phyloP scores from a whole-genome alignment of 1,140 invertebrate species.

The Zaprionus ghesquierei region DNA sequence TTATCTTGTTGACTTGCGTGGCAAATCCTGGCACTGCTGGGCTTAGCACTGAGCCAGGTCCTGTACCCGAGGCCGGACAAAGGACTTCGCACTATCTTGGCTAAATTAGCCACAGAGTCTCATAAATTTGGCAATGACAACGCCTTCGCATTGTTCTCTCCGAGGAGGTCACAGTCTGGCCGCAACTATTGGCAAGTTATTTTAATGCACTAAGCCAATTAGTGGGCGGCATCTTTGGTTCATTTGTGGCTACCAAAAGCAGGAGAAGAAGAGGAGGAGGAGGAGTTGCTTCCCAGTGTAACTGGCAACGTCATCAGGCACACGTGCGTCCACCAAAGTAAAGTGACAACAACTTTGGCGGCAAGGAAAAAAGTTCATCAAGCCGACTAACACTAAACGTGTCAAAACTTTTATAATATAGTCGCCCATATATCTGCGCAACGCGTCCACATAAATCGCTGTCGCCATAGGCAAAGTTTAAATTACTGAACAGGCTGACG shows the following conservation, averaged over 20 bases:
- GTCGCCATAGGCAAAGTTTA: conserved; percentile 64
- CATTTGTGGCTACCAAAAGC: conserved; percentile 54
- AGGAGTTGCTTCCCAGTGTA: not conserved
- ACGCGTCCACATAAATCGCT: conserved; percentile 52
- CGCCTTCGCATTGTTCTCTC: conserved; percentile 53
- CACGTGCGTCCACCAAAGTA: conserved; percentile 52
- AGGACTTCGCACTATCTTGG: conserved; percentile 62
- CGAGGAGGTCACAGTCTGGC: conserved; percentile 38
- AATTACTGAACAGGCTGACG: conserved; percentile 74
- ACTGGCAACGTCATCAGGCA: conserved; percentile 54
- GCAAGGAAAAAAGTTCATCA: conserved; percentile 70
- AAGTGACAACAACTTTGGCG: conserved; percentile 40
- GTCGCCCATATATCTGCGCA: conserved; percentile 59
- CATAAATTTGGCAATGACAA: conserved; percentile 77
- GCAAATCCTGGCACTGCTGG: conserved; percentile 62
- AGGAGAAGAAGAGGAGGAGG: not conserved
- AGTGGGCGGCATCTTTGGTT: conserved; percentile 65
- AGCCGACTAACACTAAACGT: conserved; percentile 64
- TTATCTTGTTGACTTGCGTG: conserved; percentile 39
- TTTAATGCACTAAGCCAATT: conserved; percentile 80
- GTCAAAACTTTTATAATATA: conserved; percentile 79
- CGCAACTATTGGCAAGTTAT: conserved; percentile 79
- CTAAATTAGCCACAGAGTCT: conserved; percentile 75
- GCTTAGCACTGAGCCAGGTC: conserved; percentile 51
- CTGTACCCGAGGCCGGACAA: conserved; percentile 42